These are phyloP conservation scores for Ginglymostoma cirratum DNA, from an alignment of 2,113 vertebrate genomes.

Conservation along the genomic window DNA sequence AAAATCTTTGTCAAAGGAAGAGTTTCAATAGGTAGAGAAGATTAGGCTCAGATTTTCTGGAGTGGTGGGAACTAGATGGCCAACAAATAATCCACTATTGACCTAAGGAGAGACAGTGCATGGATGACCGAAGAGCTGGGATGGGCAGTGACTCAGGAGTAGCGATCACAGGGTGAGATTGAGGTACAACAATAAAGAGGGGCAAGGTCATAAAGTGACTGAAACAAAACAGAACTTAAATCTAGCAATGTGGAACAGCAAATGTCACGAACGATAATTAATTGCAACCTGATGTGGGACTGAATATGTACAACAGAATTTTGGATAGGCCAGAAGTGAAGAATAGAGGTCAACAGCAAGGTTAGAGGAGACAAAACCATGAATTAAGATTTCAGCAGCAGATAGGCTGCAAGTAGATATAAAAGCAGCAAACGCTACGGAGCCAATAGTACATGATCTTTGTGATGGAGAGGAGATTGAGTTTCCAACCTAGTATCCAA, in stretches of 20 bases:
- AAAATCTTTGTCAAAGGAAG: neutral
- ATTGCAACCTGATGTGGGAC: neutral
- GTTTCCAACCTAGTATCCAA: neutral
- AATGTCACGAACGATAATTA: neutral
- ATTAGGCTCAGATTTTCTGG: neutral
- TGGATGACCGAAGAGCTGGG: neutral
- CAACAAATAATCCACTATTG: neutral
- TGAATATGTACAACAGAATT: neutral
- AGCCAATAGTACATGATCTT: neutral
- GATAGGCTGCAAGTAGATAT: neutral
- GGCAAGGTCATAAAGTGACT: neutral
- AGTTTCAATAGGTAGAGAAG: neutral
- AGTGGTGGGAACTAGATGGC: neutral
- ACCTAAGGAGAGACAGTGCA: neutral
- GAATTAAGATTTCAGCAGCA: neutral
- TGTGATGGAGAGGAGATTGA: neutral
- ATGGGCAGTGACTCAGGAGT: neutral
- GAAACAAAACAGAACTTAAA: neutral
- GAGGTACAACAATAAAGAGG: neutral
- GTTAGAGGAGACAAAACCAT: neutral
- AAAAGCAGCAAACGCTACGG: neutral
- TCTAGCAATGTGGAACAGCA: neutral
- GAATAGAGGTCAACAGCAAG: neutral
- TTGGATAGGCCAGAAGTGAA: neutral
- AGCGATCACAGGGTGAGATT: neutral